These are phyloP conservation scores for Leptinotarsa texana DNA, from an alignment of 1,140 invertebrate genomes.

Conservation along the genomic window DNA sequence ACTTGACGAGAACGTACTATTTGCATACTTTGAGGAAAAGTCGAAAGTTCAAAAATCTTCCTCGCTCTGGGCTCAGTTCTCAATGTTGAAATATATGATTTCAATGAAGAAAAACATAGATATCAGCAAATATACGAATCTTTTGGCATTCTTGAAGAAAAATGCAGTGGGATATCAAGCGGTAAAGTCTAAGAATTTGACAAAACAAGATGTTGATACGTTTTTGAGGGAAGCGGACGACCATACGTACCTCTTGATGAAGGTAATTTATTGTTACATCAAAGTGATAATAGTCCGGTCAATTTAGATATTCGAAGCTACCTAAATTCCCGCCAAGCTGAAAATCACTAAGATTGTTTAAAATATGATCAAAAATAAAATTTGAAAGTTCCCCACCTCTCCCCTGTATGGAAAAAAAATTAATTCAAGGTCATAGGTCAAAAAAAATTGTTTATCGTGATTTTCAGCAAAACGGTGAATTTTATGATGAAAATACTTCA, in stretches of 20 bases:
- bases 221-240: constrained; percentile 35
- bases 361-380: too few relatives aligned
- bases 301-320: too few relatives aligned
- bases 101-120: constrained; percentile 26
- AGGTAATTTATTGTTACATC: constrained; percentile 23
- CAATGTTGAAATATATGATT: constrained; percentile 30
- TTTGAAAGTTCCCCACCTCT: too few relatives aligned
- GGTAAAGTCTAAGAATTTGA: constrained; percentile 29
- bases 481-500: too few relatives aligned
- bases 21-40: not conserved
- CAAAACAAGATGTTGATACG: constrained; percentile 28
- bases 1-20: not conserved
- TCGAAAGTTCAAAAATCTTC: constrained; percentile 22
- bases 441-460: too few relatives aligned
- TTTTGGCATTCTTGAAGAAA: constrained; percentile 30
- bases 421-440: too few relatives aligned
- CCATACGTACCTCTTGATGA: constrained; percentile 32
- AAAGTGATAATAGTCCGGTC: too few relatives aligned
- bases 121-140: constrained; percentile 31
- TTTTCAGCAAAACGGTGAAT: too few relatives aligned
- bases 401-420: too few relatives aligned
- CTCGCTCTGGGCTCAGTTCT: constrained; percentile 23
- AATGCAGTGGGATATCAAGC: constrained; percentile 29
- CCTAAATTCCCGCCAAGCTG: too few relatives aligned
- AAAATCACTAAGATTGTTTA: too few relatives aligned